Conservation (phyloP, 1,140 invertebrate species). For the Plectrocnemia conspersa region DNA sequence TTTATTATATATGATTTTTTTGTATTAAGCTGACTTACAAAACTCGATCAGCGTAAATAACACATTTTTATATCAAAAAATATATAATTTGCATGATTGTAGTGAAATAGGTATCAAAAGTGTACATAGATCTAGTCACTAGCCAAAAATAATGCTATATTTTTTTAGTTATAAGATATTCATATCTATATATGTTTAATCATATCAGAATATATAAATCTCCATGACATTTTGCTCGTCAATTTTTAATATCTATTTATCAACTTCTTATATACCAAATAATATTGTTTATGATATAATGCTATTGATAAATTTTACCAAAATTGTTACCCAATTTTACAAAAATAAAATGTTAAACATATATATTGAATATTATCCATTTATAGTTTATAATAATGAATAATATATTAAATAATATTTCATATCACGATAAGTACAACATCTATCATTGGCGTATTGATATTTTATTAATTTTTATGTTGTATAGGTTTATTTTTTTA, state of each 20-base stretch:
- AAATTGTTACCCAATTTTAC: constrained; percentile 12
- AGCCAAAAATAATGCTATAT: constrained; percentile 27
- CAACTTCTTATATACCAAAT: constrained; percentile 9
- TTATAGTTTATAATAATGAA: too few relatives aligned
- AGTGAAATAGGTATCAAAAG: constrained; percentile 9
- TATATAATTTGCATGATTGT: not conserved
- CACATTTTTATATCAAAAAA: not conserved
- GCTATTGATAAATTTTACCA: constrained; percentile 2
- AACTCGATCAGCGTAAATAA: too few relatives aligned
- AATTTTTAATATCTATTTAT: too few relatives aligned
- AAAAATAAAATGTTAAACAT: constrained; percentile 11
- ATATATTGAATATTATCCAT: too few relatives aligned
- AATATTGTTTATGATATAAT: not conserved
- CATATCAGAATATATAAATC: constrained; percentile 1
- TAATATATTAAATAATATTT: not conserved
- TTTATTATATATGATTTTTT: too few relatives aligned
- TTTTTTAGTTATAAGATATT: constrained; percentile 10
- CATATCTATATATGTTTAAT: constrained; percentile 2
- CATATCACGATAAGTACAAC: not conserved
- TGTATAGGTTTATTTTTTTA: constrained; percentile 3
- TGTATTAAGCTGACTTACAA: too few relatives aligned
- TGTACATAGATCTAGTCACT: constrained; percentile 34
- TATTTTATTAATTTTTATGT: constrained; percentile 13
- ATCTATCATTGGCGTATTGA: constrained; percentile 2
- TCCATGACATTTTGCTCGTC: not conserved